Conservation (phyloP, 2,113 vertebrate species). For the Phyllostomus hastatus region DNA sequence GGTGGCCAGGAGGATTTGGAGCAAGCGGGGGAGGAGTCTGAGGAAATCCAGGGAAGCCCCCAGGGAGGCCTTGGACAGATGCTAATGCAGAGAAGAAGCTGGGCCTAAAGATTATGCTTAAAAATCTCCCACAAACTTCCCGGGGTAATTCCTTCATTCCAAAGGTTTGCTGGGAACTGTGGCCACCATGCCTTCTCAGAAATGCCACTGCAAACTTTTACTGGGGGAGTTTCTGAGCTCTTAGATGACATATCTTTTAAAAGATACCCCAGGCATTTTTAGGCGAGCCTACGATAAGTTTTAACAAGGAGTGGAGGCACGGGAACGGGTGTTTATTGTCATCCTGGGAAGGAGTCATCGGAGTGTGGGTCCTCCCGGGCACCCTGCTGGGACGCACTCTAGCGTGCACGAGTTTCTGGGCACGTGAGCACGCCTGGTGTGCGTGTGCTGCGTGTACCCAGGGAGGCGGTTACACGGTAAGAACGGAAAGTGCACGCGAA, state of each 20-base stretch:
- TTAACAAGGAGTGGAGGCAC: neutral
- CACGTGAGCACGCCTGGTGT: neutral
- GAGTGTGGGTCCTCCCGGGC: neutral
- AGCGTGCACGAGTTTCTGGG: neutral
- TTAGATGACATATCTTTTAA: neutral
- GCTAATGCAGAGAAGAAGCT: neutral
- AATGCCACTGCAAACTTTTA: conserved; percentile 25
- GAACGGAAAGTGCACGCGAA: conserved; percentile 8
- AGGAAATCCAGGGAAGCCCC: neutral
- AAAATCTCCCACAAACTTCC: neutral
- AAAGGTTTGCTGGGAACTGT: neutral
- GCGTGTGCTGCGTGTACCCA: neutral
- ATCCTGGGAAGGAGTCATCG: neutral
- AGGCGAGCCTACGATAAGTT: neutral
- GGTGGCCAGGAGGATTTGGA: neutral
- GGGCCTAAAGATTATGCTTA: neutral
- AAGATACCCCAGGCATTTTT: neutral
- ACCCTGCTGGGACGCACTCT: neutral
- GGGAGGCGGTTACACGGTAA: neutral
- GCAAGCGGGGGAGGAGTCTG: neutral
- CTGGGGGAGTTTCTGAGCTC: neutral
- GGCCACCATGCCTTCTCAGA: neutral
- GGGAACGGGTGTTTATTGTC: neutral
- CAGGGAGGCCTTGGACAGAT: neutral
- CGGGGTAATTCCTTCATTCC: neutral